Conservation (phyloP, 1,140 invertebrate genomes). For the Mycetomoellerius zeteki region DNA sequence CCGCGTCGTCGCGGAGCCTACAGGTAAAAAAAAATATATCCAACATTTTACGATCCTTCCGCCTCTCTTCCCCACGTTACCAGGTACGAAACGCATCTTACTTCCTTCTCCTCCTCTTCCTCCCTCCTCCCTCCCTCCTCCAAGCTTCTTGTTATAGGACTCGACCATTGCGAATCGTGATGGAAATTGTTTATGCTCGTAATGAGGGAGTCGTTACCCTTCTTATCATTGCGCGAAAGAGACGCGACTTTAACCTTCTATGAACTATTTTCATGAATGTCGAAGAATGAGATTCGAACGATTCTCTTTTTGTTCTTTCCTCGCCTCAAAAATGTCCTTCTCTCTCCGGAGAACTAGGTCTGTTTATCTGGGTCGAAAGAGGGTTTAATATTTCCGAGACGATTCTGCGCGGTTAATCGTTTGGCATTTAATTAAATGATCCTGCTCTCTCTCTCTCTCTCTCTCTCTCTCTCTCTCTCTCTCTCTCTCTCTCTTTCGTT, state of each 20-base stretch:
- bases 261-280: background rate
- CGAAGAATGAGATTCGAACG: background rate
- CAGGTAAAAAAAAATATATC: slow-evolving; percentile 71
- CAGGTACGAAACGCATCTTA: background rate
- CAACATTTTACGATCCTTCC: slow-evolving; percentile 15
- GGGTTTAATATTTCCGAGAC: background rate
- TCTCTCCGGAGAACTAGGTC: background rate
- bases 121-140: background rate
- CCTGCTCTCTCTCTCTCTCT: too few relatives aligned
- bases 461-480: too few relatives aligned
- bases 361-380: background rate
- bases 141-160: slow-evolving; percentile 1
- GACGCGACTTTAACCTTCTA: slow-evolving; percentile 13
- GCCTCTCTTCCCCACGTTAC: background rate
- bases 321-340: background rate
- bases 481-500: too few relatives aligned
- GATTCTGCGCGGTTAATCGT: background rate
- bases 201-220: background rate
- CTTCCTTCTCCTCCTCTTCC: background rate
- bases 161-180: background rate
- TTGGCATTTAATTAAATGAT: background rate
- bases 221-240: slow-evolving; percentile 11
- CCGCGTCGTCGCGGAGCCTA: slow-evolving; percentile 58
- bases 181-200: slow-evolving; percentile 37
- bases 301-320: slow-evolving; percentile 14